Conservation (phyloP, 2,888 invertebrate species). For the Helobdella robusta region DNA sequence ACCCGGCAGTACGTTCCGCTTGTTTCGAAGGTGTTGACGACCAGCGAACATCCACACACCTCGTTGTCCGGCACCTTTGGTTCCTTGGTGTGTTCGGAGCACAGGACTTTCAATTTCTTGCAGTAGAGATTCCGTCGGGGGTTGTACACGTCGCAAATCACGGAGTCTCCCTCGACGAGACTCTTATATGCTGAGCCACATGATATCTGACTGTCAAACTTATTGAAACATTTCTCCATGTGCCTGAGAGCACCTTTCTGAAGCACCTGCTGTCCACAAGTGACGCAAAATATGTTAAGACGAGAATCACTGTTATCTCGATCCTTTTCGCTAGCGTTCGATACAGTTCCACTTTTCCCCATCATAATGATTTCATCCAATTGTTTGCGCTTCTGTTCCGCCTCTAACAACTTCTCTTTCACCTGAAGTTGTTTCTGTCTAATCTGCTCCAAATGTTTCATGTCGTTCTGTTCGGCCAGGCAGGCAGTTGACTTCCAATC, state of each 20-base stretch:
- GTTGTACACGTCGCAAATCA: slow-evolving; percentile 96
- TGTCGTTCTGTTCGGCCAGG: slow-evolving; percentile 72
- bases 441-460: slow-evolving; percentile 57
- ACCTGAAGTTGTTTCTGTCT: slow-evolving; percentile 71
- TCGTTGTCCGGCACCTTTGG: slow-evolving; percentile 48
- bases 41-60: slow-evolving; percentile 86
- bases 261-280: slow-evolving; percentile 89
- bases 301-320: slow-evolving; percentile 59
- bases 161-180: slow-evolving; percentile 82
- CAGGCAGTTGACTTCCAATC: slow-evolving; percentile 83
- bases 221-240: slow-evolving; percentile 95
- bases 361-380: slow-evolving; percentile 71
- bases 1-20: slow-evolving; percentile 77
- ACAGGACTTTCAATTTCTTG: slow-evolving; percentile 83
- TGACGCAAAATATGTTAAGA: slow-evolving; percentile 85
- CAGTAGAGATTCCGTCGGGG: slow-evolving; percentile 80
- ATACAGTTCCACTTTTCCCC: slow-evolving; percentile 53
- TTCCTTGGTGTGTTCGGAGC: slow-evolving; percentile 86
- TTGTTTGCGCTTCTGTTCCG: slow-evolving; percentile 53
- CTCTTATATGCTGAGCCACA: slow-evolving; percentile 91
- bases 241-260: slow-evolving; percentile 83
- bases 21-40: slow-evolving; percentile 69
- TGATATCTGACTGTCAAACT: slow-evolving; percentile 82
- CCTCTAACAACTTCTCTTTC: slow-evolving; percentile 58
- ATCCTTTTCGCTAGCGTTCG: slow-evolving; percentile 37